Percentiles rank a stretch among this genome's conserved stretches.
phyloP scores from a whole-genome alignment of 2,797 vertebrate genomes.

The Micrastur ruficollis region DNA sequence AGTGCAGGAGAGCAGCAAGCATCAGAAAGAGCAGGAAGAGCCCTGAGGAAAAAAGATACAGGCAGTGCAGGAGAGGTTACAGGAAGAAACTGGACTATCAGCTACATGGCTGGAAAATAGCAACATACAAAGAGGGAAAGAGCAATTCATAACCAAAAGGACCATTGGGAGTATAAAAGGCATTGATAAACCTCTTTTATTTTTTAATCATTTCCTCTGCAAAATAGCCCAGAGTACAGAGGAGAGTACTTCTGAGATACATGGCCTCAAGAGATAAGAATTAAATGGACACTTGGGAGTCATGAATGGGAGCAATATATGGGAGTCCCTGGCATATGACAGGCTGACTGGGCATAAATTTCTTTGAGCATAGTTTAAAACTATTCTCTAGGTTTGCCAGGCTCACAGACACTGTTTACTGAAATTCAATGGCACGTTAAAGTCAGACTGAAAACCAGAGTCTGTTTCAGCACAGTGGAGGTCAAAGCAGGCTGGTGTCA shows the following conservation, averaged over 20 bases:
- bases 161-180: not conserved
- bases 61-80: not conserved
- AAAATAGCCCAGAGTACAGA: not conserved
- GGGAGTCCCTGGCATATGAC: not conserved
- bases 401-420: conserved; percentile 57
- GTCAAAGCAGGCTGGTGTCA: not conserved
- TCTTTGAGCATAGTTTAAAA: not conserved
- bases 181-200: not conserved
- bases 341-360: conserved; percentile 3
- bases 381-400: not conserved
- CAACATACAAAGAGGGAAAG: not conserved
- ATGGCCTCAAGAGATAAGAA: not conserved
- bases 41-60: not conserved
- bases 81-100: not conserved
- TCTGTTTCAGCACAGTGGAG: not conserved
- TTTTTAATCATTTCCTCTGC: not conserved
- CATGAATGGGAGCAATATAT: not conserved
- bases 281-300: not conserved
- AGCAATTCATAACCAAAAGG: not conserved
- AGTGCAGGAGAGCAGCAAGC: not conserved
- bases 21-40: not conserved
- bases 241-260: not conserved
- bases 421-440: conserved; percentile 45
- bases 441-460: conserved; percentile 9
- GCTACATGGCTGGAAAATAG: not conserved